Evolutionary conservation across 1,140 invertebrate genomes (phyloP), one percentile per base, ranked within the genome.

Genomic region (Bilobella aurantiaca): DNA sequence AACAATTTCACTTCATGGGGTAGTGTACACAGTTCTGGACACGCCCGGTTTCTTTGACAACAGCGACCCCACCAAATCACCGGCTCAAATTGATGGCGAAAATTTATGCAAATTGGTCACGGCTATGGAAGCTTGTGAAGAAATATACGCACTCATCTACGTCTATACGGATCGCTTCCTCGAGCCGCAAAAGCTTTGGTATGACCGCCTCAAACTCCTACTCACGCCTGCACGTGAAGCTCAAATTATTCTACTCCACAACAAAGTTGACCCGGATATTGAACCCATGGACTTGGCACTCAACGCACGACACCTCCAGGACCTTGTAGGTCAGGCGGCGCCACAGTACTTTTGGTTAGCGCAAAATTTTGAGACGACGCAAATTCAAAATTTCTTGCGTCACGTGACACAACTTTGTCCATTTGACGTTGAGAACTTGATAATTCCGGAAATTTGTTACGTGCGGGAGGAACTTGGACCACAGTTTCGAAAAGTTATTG

Each of bases 41-140:
- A 59, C 8, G 14, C 60, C 60, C 8, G 60, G 60, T 8, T 62
- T 62, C 32, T 62, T 62, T 42, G 60, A 62, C 23, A 21, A 12
- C 53, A 12, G 5, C 5, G n/a, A 57, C 8, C 8, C 8, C 21
- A 5, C 53, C 5, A 62, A 30, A 16, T 47, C 30, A 8, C 12
- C 12, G 16, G 18, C 16, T 18, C 18, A 3, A 42, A 29, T 16
- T 46, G 60, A 62, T 47, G 60, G 60, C 5, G n/a, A 37, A 62
- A 62, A 62, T 47, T 3, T 62, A 3, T 62, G 60, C 60, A 62
- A 62, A 27, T 25, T 62, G 3, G 60, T 62, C 12, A 37, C 3
- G 31, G 60, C 60, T 3, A 25, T 62, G 3, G 60, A 62, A 37
- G 14, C 60, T 14, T 62, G 29, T 46, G 28, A 47, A 5, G 12